These are phyloP conservation scores for Chrysaora quinquecirrha DNA, from an alignment of 30 jellyfish, hydroid and myxozoan species.

Conservation along the genomic window DNA sequence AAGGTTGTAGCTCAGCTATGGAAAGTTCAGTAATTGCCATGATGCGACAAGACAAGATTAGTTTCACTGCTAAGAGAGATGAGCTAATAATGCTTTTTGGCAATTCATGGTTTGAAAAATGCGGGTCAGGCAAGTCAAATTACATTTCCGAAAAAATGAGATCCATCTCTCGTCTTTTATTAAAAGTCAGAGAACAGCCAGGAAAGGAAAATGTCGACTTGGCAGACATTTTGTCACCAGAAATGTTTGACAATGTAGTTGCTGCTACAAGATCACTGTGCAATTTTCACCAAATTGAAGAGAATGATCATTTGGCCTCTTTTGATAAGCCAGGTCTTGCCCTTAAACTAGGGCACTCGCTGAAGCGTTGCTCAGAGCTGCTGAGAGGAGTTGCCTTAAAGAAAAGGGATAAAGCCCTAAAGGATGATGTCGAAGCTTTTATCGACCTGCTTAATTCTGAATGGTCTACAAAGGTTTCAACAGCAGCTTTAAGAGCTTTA, in stretches of 20 bases:
- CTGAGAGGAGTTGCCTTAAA: no score
- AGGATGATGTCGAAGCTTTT: no score
- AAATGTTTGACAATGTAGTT: conserved; percentile 24
- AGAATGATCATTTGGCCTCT: conserved; percentile 36
- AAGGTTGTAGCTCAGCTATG: conserved; percentile 8
- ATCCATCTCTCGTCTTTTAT: conserved; percentile 49
- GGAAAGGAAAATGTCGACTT: conserved; percentile 3
- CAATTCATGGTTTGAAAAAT: no score
- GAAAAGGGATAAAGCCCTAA: no score
- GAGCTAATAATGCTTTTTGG: no score
- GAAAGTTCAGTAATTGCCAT: background rate
- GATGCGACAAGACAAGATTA: no score
- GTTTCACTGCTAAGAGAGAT: no score
- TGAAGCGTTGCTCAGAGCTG: background rate
- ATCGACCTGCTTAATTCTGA: no score
- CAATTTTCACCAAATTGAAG: conserved; percentile 9
- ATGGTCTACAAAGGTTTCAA: no score
- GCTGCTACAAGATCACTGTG: conserved; percentile 45
- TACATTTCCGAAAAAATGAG: no score
- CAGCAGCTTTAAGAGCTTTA: no score
- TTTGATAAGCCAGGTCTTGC: conserved; percentile 31
- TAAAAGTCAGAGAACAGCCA: conserved; percentile 19
- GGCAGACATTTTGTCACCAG: conserved; percentile 14
- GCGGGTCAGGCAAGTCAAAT: no score
- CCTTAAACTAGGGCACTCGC: background rate